Base-by-base conservation (phyloP, 1,140 invertebrate species). In the Procambarus clarkii region DNA sequence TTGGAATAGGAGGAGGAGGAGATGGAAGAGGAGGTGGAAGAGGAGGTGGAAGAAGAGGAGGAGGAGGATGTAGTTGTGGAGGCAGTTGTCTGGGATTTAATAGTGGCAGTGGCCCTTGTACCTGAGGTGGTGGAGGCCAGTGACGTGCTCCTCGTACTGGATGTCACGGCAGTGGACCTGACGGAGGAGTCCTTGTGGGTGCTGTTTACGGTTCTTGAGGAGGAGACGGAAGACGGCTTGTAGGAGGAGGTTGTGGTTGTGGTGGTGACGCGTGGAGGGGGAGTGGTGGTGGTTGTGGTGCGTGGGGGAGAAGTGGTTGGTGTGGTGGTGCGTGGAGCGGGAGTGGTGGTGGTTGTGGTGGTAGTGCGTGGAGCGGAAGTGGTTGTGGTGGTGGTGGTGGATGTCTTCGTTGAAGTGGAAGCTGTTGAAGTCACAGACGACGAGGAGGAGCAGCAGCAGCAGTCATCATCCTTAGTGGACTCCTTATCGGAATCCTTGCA, bases 401-500 rank as follows among this genome's bases (percentile, higher is more conserved):
- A 60, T 11, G 54, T 50, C n/a, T 86, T 71, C 45, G 64, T 76
- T 24, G 91, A 74, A 44, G 80, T 48, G 13, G 69, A 21, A 4
- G 78, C 46, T n/a, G 86, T 44, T 3, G 91, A 88, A 13, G 60
- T 71, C 2, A 91, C 58, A 18, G 92, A 80, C 76, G 91, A 91
- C 21, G 83, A 34, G 21, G 84, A 85, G 8, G 92, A 85, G 69
- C 91, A 92, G 46, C 76, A 91, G 44, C 84, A 91, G 34, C 90
- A 91, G 79, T 81, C 76, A 50, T 87, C 84, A 46, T 91, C 84
- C 21, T 82, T 77, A 5, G 3, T 21, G 5, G n/a, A 21, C 8
- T 91, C 82, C 50, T 90, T 90, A 4, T 78, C 50, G 18, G 86
- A 79, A 34, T 79, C 44, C n/a, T 74, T 84, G 88, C 88, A 91